These are phyloP conservation scores for Diadegma fenestrale DNA, from an alignment of 2,888 invertebrate genomes.

Conservation along the genomic window DNA sequence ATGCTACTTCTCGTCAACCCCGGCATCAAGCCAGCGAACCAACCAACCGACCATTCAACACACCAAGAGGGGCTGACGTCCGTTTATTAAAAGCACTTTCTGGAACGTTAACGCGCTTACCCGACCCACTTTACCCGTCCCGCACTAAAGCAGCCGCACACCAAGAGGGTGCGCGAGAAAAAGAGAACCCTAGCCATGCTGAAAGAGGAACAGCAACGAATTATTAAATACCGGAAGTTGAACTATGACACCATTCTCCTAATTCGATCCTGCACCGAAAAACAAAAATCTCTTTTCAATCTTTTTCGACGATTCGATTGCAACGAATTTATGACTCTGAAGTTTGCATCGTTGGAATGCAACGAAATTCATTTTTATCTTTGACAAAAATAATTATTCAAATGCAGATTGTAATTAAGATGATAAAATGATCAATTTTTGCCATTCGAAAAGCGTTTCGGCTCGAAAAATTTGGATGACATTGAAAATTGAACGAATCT, in stretches of 20 bases:
- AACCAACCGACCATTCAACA: slow-evolving; percentile 61
- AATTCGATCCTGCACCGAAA: slow-evolving; percentile 13
- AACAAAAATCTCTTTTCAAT: neutral
- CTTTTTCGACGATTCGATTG: neutral
- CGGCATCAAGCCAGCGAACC: slow-evolving; percentile 64
- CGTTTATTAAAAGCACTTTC: slow-evolving; percentile 78
- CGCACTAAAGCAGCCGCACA: slow-evolving; percentile 44
- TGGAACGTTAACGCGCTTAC: slow-evolving; percentile 76
- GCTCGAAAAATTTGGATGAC: too few relatives aligned
- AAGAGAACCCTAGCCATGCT: neutral
- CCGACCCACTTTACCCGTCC: slow-evolving; percentile 69
- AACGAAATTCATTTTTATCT: too few relatives aligned
- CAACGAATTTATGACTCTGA: too few relatives aligned
- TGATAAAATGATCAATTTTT: too few relatives aligned
- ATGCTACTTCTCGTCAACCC: slow-evolving; percentile 35
- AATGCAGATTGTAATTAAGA: too few relatives aligned
- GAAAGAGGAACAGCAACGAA: slow-evolving; percentile 37
- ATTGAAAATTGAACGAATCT: too few relatives aligned
- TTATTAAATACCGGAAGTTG: slow-evolving; percentile 51
- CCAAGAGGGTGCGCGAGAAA: slow-evolving; percentile 7
- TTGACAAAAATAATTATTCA: too few relatives aligned
- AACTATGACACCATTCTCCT: slow-evolving; percentile 54
- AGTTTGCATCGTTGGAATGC: too few relatives aligned
- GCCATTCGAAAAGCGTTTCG: too few relatives aligned
- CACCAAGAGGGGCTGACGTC: slow-evolving; percentile 68